A percentile compares a stretch with the other conserved stretches of the same genome.
These are phyloP conservation scores for Trogon surrucura DNA, from an alignment of 2,113 vertebrate species.

Conservation along the genomic window DNA sequence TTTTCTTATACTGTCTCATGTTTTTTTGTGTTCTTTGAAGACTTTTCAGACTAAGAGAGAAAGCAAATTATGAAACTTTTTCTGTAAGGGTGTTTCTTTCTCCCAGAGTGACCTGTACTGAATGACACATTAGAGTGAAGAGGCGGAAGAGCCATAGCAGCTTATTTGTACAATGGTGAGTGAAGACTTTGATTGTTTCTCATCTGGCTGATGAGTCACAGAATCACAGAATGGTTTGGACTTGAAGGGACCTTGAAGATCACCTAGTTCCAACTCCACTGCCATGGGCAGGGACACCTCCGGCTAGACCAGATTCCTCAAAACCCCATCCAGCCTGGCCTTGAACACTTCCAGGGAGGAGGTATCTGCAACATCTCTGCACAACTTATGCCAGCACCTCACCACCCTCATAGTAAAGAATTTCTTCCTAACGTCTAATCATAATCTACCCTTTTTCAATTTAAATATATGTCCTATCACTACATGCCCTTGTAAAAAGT, in stretches of 20 bases:
- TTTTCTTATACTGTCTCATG: not conserved
- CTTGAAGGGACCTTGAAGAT: not conserved
- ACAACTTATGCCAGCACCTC: not conserved
- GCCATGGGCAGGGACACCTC: not conserved
- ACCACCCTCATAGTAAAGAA: not conserved
- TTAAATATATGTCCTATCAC: not conserved
- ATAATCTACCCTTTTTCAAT: not conserved
- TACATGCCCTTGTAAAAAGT: not conserved
- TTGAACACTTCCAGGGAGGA: not conserved
- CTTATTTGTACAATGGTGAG: not conserved
- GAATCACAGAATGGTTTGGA: not conserved
- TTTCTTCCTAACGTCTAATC: too few relatives aligned
- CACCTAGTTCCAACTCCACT: not conserved
- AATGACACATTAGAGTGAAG: not conserved
- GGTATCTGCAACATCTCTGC: not conserved
- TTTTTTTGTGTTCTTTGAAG: not conserved
- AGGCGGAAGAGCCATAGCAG: not conserved
- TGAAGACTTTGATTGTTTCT: not conserved
- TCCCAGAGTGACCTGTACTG: not conserved
- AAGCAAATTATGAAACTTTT: not conserved
- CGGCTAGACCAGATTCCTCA: not conserved
- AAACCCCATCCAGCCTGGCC: not conserved
- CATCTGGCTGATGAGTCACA: not conserved
- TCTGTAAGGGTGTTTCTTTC: not conserved
- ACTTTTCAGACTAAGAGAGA: not conserved